Conservation (phyloP, 2,797 vertebrate genomes). For the Pteronotus mesoamericanus region DNA sequence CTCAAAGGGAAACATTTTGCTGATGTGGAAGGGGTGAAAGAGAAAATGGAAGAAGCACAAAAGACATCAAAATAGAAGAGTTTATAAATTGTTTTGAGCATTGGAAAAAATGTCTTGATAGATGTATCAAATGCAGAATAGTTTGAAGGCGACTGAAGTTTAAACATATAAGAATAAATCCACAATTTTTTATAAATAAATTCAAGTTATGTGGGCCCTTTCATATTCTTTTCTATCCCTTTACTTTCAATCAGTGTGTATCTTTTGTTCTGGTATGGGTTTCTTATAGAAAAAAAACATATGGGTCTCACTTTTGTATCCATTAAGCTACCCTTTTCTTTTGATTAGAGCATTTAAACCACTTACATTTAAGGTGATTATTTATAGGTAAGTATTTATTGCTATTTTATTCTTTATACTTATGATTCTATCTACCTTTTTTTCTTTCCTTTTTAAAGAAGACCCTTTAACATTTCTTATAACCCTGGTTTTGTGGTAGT, state of each 20-base stretch:
- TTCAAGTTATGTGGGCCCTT: background rate
- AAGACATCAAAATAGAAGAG: background rate
- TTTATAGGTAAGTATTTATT: background rate
- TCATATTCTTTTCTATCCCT: background rate
- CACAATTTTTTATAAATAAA: background rate
- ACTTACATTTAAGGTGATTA: background rate
- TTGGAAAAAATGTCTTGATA: background rate
- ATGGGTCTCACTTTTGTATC: background rate
- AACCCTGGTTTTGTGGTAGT: background rate
- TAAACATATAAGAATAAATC: background rate
- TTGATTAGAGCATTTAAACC: background rate
- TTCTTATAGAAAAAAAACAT: background rate
- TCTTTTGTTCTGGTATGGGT: background rate
- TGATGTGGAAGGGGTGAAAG: background rate
- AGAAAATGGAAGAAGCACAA: background rate
- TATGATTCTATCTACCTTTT: background rate
- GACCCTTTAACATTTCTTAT: background rate
- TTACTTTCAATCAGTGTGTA: background rate
- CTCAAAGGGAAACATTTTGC: background rate
- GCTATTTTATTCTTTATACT: background rate
- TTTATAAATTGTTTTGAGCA: background rate
- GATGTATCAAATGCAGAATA: background rate
- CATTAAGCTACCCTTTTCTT: background rate
- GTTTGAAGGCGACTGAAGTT: background rate
- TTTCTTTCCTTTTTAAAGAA: background rate